Base-by-base conservation (phyloP, 2,113 vertebrate species). In the Gymnorhina tibicen region DNA sequence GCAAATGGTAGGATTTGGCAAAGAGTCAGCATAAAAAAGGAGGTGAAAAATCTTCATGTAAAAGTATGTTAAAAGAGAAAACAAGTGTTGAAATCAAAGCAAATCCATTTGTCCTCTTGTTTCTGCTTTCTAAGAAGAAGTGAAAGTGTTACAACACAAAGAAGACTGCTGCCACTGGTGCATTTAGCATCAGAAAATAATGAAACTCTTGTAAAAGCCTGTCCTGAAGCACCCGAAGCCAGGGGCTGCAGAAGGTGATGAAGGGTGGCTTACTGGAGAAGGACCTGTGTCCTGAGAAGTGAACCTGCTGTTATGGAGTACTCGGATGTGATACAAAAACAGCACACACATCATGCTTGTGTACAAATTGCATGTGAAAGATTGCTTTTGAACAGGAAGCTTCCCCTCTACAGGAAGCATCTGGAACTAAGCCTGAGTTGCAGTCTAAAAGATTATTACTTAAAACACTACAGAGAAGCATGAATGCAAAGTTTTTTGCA, bases 71-170 rank as follows among this genome's bases (percentile, higher is more conserved):
- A 52, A 26, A 86, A 86, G 19, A 74, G 37, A 91, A 93, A 94
- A 63, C 10, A 46, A 89, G 69, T 89, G 85, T 49, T 92, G 22
- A 93, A 92, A 66, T 66, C 33, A 89, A 67, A 87, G 16, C 12
- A 76, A 87, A 72, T 24, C 37, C 27, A 7, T 68, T 72, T 21
- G 4, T 46, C 8, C 80, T 73, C 73, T 85, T 62, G 26, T 62
- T 96, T 80, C 89, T 83, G 39, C 50, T 78, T 91, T 88, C 69
- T 79, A 74, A 87, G 76, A 92, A 89, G 76, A 95, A 96, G 37
- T 85, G 78, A 77, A 93, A 93, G 27, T 47, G 8, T 85, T 85
- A 50, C 46, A 76, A 60, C 37, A 46, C 32, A 44, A 93, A 59
- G 21, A 37, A 58, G 12, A 20, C 26, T 82, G 46, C n/a, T 79